Evolutionary conservation across 2,888 invertebrate species (phyloP), one percentile per base, ranked within the genome.

Genomic region (Chloroclysta siterata): DNA sequence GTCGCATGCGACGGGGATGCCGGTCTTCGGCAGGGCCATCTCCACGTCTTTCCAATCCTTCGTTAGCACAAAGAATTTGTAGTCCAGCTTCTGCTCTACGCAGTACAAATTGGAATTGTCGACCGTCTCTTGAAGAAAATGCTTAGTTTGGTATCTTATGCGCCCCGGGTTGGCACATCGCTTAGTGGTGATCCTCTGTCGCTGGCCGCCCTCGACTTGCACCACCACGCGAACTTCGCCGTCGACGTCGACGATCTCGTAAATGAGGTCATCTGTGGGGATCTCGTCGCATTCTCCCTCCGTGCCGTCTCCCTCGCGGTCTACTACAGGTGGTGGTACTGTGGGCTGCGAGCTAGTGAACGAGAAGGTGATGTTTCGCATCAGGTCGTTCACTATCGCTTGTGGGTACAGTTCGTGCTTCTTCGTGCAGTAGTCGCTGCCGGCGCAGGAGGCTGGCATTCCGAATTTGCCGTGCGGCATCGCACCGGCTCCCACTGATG

Each of bases 21-120:
- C 61, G 5, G 39, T 39, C 13, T 48, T 52, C 29, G 54, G 17
- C 28, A 33, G 5, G n/a, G 57, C 52, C 51, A 53, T 53, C 57
- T 63, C 53, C n/a, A 56, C 10, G 28, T 28, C 11, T 5, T 55
- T 6, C 61, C 55, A 56, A 13, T 61, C 55, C 51, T 55, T 46
- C 28, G 44, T 46, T 44, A 61, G 55, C 39, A 55, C 61, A 2
- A 61, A 0, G 11, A 61, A 61, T 1, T 14, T 10, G 11, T 46
- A 15, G 6, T 46, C 50, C 36, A 61, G 36, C 44, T 48, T 56
- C 41, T 50, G 14, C 13, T 56, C 22, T 28, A 28, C 48, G 48
- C 56, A 56, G 0, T 41, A 28, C 10, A 56, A 11, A 22, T 48
- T 56, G 41, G 15, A 48, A 7, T 15, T 5, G 0, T 13, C 5